Base-by-base conservation (phyloP, 2,888 invertebrate genomes). In the Chalcis sispes region DNA sequence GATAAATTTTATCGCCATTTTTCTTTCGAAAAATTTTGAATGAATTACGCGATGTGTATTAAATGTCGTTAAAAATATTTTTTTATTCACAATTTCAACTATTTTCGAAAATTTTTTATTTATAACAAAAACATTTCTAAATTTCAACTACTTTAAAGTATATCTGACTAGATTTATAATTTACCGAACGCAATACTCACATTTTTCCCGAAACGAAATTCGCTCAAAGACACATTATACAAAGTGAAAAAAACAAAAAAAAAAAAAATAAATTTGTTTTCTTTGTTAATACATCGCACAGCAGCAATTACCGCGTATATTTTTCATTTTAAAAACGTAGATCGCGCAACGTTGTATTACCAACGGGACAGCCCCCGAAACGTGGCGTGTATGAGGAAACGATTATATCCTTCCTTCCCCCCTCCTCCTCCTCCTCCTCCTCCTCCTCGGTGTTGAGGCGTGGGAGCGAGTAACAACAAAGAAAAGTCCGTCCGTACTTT, bases 391-490 rank as follows among this genome's bases (percentile, higher is more conserved):
- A 15, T 36, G 10, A 32, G 59, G 36, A 69, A 70, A 50, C 70
- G 59, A 59, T 59, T 70, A 70, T 61, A 59, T 50, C 25, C 56
- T 48, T 58, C n/a, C n/a, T n/a, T n/a, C n/a, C n/a, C n/a, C n/a
- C n/a, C n/a, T n/a, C n/a, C n/a, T n/a, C n/a, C n/a, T n/a, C n/a
- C n/a, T n/a, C n/a, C n/a, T n/a, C n/a, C n/a, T n/a, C n/a, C n/a
- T n/a, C n/a, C n/a, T n/a, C n/a, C n/a, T n/a, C 42, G 56, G 46
- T 64, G 64, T 64, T 64, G 54, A 48, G 10, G 64, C 29, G 15
- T 1, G 32, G 46, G 46, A 10, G 4, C 4, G 10, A 36, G 36
- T 7, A 36, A 25, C 42, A 48, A 56, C 54, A 64, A 72, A 64
- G 64, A 64, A 48, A 54, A 64, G 5, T 64, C 36, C 36, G 59